A percentile compares a stretch with the other conserved stretches of the same genome.
Evolutionary conservation across 64 coral and sea anemone genomes (phyloP).

Genomic region (Hydrozoanthus tunicans): DNA sequence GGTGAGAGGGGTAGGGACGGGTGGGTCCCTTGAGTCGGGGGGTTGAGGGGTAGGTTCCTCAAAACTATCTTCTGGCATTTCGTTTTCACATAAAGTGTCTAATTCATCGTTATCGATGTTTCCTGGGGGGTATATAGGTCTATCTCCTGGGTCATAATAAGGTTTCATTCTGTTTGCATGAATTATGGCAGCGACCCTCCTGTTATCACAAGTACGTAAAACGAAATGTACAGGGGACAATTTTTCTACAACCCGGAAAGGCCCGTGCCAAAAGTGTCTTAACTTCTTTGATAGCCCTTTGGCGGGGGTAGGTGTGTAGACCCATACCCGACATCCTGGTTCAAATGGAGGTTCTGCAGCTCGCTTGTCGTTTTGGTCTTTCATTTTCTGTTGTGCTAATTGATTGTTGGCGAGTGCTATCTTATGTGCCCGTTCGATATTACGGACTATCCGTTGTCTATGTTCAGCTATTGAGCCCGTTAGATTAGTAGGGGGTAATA

Average conservation of each 20-base stretch:
- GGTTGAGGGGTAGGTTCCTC: neutral
- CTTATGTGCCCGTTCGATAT: conserved; percentile 25
- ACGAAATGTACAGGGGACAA: conserved; percentile 12
- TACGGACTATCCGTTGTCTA: neutral
- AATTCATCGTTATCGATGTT: neutral
- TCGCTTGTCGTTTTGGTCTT: neutral
- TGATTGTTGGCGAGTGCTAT: neutral
- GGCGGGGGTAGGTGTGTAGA: neutral
- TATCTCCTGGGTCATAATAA: neutral
- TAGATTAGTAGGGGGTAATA: too few species aligned
- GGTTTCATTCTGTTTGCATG: conserved; percentile 24
- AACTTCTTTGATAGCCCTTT: neutral
- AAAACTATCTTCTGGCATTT: conserved; percentile 27
- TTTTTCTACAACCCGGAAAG: conserved; percentile 13
- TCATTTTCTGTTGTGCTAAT: conserved; percentile 34
- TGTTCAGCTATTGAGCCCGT: too few species aligned
- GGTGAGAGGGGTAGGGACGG: too few species aligned
- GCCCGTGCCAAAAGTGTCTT: conserved; percentile 8
- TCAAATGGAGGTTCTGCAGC: neutral
- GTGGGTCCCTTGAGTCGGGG: neutral
- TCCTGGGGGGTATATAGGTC: neutral
- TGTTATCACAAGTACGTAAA: conserved; percentile 11
- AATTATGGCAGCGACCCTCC: conserved; percentile 8
- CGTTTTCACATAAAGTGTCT: conserved; percentile 7
- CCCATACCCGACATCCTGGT: conserved; percentile 10